Evolutionary conservation across 92 coral and sea anemone genomes (phyloP), one percentile per base, ranked within the genome.

Genomic region (Palythoa caribaeorum): DNA sequence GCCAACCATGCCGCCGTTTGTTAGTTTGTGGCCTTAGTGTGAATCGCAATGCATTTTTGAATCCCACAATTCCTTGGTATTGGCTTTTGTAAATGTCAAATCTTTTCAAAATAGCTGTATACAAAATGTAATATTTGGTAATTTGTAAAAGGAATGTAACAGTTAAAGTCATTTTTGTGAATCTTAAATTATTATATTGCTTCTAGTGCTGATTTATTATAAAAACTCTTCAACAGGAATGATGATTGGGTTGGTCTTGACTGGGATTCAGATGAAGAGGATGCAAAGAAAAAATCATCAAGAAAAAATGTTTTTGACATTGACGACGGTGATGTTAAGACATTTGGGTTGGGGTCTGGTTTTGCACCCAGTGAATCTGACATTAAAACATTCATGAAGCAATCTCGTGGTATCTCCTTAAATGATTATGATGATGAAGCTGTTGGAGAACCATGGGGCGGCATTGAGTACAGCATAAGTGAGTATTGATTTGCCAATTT

Each of bases 401-500:
- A 81, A 16, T 81, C 86, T 81, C 86, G 76, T 20, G 86, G 86
- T 7, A 81, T 81, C 47, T 66, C 76, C 5, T 17, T 81, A 17
- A 81, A 17, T 81, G 86, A 81, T 81, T 81, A 81, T 66, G 76
- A 81, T 48, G 86, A 47, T 1, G 86, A 81, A 47, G 86, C 76
- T 65, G 86, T 81, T 11, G 86, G 86, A 48, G 86, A 81, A 20
- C 86, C 86, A 13, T 81, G 86, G 86, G 86, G 86, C 19, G 86
- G 86, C 75, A 81, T 81, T 81, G 86, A 81, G 76, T 81, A 81
- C 65, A 81, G 86, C 20, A 66, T 81, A 81, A 81, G 86, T 81
- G 15, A 81, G 86, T 81, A 12, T 3, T 3, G 6, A 63, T 44
- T 40, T 81, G 3, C n/a, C 17, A 7, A 11, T 76, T 72, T 7